phyloP scores from a whole-genome alignment of 2,797 vertebrate genomes.

The Podarcis lilfordi region DNA sequence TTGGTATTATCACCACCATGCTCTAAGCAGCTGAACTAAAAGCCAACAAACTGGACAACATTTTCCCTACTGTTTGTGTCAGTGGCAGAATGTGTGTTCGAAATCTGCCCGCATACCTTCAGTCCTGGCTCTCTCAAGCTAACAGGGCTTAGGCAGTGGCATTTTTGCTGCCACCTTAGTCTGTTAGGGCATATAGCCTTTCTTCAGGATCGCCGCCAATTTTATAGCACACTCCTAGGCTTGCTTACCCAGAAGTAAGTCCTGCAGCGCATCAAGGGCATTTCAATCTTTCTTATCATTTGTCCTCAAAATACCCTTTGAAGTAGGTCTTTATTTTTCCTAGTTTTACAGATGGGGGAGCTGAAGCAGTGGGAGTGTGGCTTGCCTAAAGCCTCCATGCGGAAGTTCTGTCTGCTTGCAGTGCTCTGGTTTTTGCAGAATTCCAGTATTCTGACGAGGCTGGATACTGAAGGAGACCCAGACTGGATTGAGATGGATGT shows the following conservation, averaged over 20 bases:
- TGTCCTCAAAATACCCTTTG: background rate
- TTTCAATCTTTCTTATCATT: background rate
- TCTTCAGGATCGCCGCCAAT: background rate
- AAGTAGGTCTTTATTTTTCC: background rate
- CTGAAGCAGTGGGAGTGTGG: conserved; percentile 10
- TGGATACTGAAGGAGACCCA: background rate
- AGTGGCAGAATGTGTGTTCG: too few relatives aligned
- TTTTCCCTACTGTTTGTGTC: too few relatives aligned
- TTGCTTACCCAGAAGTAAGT: background rate
- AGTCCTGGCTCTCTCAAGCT: too few relatives aligned
- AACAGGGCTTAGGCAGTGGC: background rate
- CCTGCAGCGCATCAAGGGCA: background rate
- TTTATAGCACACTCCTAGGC: background rate
- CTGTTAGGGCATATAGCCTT: background rate
- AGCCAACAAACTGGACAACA: too few relatives aligned
- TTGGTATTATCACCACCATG: too few relatives aligned
- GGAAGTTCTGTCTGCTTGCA: conserved; percentile 3
- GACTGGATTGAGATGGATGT: background rate
- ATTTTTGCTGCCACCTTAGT: background rate
- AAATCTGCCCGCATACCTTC: too few relatives aligned
- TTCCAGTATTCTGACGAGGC: conserved; percentile 31
- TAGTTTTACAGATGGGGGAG: background rate
- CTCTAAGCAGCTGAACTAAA: too few relatives aligned
- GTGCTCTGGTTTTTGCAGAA: conserved; percentile 17
- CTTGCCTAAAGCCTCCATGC: background rate